These are phyloP conservation scores for Tangara arthus DNA, from an alignment of 2,797 vertebrate species.

Conservation along the genomic window DNA sequence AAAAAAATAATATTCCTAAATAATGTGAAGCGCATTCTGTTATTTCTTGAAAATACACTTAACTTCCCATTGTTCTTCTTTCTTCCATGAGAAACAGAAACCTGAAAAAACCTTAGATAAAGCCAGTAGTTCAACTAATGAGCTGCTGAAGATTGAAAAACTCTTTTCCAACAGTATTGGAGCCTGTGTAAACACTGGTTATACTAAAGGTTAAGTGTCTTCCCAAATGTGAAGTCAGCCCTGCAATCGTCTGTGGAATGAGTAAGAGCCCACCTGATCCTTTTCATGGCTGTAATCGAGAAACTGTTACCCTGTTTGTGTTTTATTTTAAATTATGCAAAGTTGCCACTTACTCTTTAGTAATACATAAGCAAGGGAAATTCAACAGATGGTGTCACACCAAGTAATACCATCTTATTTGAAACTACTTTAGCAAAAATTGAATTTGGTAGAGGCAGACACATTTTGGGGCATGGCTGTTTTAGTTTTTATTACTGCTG, in stretches of 20 bases:
- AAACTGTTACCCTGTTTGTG: not conserved
- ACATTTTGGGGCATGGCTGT: not conserved
- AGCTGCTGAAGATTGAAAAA: not conserved
- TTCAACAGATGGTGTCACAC: slow-evolving; percentile 36
- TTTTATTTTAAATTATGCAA: slow-evolving; percentile 12
- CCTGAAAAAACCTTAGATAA: not conserved
- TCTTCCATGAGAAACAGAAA: not conserved
- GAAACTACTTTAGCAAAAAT: slow-evolving; percentile 16
- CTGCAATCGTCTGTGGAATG: not conserved
- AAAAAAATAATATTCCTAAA: not conserved
- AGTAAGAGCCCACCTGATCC: not conserved
- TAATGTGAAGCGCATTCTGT: not conserved
- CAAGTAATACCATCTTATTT: slow-evolving; percentile 3
- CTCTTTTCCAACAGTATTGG: not conserved
- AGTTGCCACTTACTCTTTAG: not conserved
- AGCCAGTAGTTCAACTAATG: not conserved
- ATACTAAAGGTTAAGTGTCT: not conserved
- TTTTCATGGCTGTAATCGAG: not conserved
- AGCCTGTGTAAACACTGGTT: not conserved
- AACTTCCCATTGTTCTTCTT: not conserved
- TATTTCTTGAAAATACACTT: not conserved
- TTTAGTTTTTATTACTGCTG: not conserved
- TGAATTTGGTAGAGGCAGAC: not conserved
- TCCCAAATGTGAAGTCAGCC: not conserved
- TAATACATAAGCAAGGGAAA: not conserved